Percentiles rank a stretch among this genome's conserved stretches.
Evolutionary conservation across 2,113 vertebrate species (phyloP).

Genomic region (Axis porcinus): DNA sequence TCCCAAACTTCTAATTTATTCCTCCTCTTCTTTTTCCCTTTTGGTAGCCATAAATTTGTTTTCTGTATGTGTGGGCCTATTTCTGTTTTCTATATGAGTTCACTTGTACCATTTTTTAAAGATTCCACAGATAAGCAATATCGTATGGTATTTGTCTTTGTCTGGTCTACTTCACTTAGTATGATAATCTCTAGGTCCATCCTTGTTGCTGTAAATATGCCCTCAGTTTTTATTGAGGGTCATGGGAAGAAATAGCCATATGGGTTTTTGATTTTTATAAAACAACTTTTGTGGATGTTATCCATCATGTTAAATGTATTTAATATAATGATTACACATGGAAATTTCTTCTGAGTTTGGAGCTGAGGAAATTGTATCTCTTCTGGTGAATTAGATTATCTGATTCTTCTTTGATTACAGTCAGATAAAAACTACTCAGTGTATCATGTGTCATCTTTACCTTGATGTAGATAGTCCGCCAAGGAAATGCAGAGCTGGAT

Average conservation of each 20-base stretch:
- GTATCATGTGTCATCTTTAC: neutral
- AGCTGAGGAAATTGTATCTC: neutral
- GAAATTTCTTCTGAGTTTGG: conserved; percentile 20
- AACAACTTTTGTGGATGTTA: neutral
- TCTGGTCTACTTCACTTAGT: neutral
- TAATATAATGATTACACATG: neutral
- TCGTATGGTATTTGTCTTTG: neutral
- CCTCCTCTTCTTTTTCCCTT: neutral
- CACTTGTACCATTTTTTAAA: neutral
- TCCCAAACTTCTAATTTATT: neutral
- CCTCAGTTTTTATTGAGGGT: neutral
- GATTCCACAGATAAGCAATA: neutral
- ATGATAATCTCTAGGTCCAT: neutral
- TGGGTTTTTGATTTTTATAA: neutral
- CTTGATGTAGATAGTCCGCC: neutral
- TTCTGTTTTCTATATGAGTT: neutral
- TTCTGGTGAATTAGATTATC: neutral
- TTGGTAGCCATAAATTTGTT: neutral
- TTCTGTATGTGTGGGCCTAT: neutral
- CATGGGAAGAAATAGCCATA: neutral
- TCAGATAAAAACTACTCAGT: neutral
- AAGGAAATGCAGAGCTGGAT: neutral
- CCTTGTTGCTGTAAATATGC: neutral
- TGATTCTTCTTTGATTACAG: neutral
- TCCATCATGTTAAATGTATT: neutral